Evolutionary conservation across 1,140 invertebrate species (phyloP).

Genomic region (Drosophila biarmipes): DNA sequence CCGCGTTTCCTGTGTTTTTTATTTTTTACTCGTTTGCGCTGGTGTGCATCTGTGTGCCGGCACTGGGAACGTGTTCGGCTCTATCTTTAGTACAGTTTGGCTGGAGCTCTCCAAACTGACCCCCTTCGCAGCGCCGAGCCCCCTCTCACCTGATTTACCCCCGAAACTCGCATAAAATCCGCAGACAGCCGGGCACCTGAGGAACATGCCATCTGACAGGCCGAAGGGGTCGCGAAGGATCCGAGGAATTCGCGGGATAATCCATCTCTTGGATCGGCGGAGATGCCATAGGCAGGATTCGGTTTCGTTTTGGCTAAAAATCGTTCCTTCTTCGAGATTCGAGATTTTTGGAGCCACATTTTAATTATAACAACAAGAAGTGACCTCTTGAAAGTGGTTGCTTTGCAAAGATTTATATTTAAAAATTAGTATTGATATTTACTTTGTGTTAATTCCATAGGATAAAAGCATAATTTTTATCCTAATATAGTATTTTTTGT

Average conservation of each 20-base stretch:
- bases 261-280: constrained; percentile 18
- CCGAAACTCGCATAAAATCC: constrained; percentile 4
- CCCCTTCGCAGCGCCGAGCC: constrained; percentile 15
- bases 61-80: constrained; percentile 65
- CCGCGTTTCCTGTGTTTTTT: constrained; percentile 67
- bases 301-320: not conserved
- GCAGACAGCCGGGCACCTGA: constrained; percentile 13
- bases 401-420: not conserved
- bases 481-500: not conserved
- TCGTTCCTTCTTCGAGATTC: not conserved
- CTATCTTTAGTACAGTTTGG: constrained; percentile 77
- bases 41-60: constrained; percentile 31
- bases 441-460: no score
- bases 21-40: not conserved
- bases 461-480: no score
- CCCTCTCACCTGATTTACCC: constrained; percentile 15
- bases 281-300: constrained; percentile 7
- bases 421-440: no score
- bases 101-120: constrained; percentile 36
- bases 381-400: not conserved
- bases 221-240: not conserved
- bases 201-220: constrained; percentile 33
- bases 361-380: constrained; percentile 1
- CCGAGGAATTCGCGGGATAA: constrained; percentile 24
- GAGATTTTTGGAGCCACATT: not conserved